phyloP scores from a whole-genome alignment of 1,140 invertebrate genomes.

The Proctacanthus coquilletti region DNA sequence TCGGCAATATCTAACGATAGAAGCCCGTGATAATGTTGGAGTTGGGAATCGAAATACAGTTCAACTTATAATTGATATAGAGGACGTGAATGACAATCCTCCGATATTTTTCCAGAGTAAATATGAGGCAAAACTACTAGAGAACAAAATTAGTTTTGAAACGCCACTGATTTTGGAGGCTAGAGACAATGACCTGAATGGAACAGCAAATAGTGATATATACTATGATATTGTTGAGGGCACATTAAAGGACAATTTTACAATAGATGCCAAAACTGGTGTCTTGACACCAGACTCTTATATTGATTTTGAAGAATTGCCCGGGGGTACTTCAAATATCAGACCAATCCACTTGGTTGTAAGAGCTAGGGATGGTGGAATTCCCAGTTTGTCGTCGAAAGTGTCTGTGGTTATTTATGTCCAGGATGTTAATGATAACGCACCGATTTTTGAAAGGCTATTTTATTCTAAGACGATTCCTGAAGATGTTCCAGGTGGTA shows the following conservation, averaged over 20 bases:
- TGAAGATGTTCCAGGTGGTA: slow-evolving; percentile 67
- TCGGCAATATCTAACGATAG: slow-evolving; percentile 78
- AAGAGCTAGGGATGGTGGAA: slow-evolving; percentile 62
- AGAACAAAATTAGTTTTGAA: slow-evolving; percentile 67
- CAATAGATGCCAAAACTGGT: slow-evolving; percentile 57
- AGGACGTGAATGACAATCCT: slow-evolving; percentile 79
- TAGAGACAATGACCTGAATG: slow-evolving; percentile 71
- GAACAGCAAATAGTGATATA: slow-evolving; percentile 72
- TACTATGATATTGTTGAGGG: slow-evolving; percentile 65
- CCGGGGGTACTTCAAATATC: slow-evolving; percentile 39
- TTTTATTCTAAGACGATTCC: slow-evolving; percentile 62
- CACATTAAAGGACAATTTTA: slow-evolving; percentile 61
- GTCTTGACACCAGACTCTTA: slow-evolving; percentile 47
- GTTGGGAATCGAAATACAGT: slow-evolving; percentile 75
- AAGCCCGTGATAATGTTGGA: slow-evolving; percentile 77
- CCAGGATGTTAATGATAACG: slow-evolving; percentile 76
- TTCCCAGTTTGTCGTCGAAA: slow-evolving; percentile 55
- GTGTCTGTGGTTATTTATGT: slow-evolving; percentile 66
- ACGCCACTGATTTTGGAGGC: slow-evolving; percentile 62
- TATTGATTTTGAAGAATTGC: slow-evolving; percentile 64
- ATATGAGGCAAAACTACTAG: slow-evolving; percentile 69
- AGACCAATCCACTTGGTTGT: slow-evolving; percentile 59
- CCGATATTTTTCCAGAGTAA: slow-evolving; percentile 65
- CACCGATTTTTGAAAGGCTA: slow-evolving; percentile 58
- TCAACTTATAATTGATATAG: slow-evolving; percentile 69